Evolutionary conservation across 2,888 invertebrate species (phyloP), one percentile per base, ranked within the genome.

Genomic region (Tipula confusa): DNA sequence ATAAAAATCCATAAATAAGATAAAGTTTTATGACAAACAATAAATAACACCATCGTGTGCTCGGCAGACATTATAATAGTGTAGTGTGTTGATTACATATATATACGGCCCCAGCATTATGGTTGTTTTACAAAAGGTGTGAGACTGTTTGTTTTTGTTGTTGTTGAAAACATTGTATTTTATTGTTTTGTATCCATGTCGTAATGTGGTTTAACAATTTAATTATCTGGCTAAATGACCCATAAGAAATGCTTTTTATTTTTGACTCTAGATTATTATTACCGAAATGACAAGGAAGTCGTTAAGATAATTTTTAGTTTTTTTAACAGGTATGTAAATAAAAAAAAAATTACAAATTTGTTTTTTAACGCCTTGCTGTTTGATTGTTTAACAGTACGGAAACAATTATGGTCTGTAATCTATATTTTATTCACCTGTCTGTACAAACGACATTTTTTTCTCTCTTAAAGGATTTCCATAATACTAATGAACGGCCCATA

Each of bases 171-270:
- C 64, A 24, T 24, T 64, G 24, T 24, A 18, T 24, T 9, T 64
- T 64, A 24, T 24, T 64, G 11, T 11, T n/a, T 24, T 64, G 24
- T 64, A 24, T 7, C n/a, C 33, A 33, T 33, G 6, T 33, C 64
- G 38, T 13, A 38, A 38, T 38, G 38, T 18, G 18, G 18, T 7
- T 24, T 9, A 64, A 64, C 64, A 64, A 24, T 64, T 64, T 64
- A 64, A 64, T 64, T 64, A 64, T 64, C 64, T 9, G 64, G 24
- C 64, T 64, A 64, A 64, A 64, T 64, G 64, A 64, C 64, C 64
- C 64, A 64, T 64, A 24, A 18, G 24, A 64, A 64, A 64, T 64
- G n/a, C n/a, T n/a, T n/a, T n/a, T n/a, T 64, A 24, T 64, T 64
- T 64, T 64, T 64, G 24, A 11, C 64, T 64, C 18, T 24, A n/a